Percentiles rank a stretch among this genome's conserved stretches.
Evolutionary conservation across 2,797 vertebrate species (phyloP).

Genomic region (Spheniscus humboldti): DNA sequence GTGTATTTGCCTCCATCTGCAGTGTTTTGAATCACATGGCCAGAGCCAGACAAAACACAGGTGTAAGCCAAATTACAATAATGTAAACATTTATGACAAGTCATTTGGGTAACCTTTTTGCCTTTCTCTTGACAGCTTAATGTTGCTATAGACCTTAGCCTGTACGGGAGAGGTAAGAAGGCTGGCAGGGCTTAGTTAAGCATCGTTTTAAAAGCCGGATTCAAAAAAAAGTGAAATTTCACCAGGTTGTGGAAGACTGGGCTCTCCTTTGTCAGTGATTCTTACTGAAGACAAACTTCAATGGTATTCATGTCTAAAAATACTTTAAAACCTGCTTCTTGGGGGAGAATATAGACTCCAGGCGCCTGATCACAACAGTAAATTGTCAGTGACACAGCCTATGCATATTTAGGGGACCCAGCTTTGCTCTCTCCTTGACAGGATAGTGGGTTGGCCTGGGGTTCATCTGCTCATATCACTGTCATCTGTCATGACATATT

Average conservation of each 20-base stretch:
- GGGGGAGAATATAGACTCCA: background rate
- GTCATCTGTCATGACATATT: constrained; percentile 60
- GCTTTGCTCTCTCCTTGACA: constrained; percentile 32
- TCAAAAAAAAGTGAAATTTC: background rate
- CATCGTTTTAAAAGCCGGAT: background rate
- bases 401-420: constrained; percentile 38
- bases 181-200: background rate
- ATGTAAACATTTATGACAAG: constrained; percentile 10
- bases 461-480: constrained; percentile 48
- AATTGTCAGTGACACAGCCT: constrained; percentile 40
- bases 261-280: background rate
- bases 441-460: constrained; percentile 14
- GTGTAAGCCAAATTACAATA: background rate
- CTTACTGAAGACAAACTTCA: background rate
- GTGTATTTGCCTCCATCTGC: background rate
- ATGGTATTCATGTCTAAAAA: constrained; percentile 37
- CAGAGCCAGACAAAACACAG: background rate
- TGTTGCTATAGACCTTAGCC: background rate
- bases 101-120: background rate
- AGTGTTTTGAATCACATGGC: background rate
- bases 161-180: background rate
- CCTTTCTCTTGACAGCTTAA: background rate
- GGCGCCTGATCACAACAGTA: constrained; percentile 18
- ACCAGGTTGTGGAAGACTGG: background rate
- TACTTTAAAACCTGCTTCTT: constrained; percentile 24